phyloP scores from a whole-genome alignment of 92 coral and sea anemone genomes.

The Plumapathes pennacea region DNA sequence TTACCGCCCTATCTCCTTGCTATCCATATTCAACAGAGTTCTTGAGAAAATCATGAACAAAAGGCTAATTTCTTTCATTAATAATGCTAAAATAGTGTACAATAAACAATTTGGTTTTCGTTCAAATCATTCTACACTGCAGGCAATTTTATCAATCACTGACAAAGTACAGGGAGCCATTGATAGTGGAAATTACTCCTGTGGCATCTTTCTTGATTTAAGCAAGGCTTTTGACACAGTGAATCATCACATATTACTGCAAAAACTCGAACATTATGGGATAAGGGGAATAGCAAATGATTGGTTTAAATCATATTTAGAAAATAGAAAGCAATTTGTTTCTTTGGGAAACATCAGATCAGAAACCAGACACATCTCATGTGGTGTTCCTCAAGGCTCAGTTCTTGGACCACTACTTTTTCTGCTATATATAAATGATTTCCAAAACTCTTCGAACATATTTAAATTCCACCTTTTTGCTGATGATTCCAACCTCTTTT shows the following conservation, averaged over 20 bases:
- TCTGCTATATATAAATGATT: conserved; percentile 31
- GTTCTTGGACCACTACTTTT: conserved; percentile 43
- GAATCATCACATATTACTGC: conserved; percentile 28
- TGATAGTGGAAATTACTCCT: conserved; percentile 21
- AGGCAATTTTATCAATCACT: conserved; percentile 40
- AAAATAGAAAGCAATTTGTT: conserved; percentile 50
- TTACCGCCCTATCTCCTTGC: conserved; percentile 44
- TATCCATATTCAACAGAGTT: conserved; percentile 37
- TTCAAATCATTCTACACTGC: conserved; percentile 31
- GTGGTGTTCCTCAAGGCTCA: conserved; percentile 61
- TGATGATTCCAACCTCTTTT: conserved; percentile 44
- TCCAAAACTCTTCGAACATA: conserved; percentile 12
- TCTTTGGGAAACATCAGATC: conserved; percentile 33
- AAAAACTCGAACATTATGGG: conserved; percentile 44
- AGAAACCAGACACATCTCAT: not conserved
- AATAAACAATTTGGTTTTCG: conserved; percentile 52
- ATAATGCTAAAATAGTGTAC: conserved; percentile 26
- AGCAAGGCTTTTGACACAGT: conserved; percentile 59
- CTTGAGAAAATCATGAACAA: conserved; percentile 47
- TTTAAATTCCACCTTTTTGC: conserved; percentile 57
- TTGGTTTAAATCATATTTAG: conserved; percentile 45
- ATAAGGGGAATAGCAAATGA: conserved; percentile 23
- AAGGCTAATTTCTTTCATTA: conserved; percentile 17
- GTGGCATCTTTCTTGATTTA: conserved; percentile 44
- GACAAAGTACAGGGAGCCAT: conserved; percentile 54